phyloP scores from a whole-genome alignment of 2,113 vertebrate species.

The Alosa alosa region DNA sequence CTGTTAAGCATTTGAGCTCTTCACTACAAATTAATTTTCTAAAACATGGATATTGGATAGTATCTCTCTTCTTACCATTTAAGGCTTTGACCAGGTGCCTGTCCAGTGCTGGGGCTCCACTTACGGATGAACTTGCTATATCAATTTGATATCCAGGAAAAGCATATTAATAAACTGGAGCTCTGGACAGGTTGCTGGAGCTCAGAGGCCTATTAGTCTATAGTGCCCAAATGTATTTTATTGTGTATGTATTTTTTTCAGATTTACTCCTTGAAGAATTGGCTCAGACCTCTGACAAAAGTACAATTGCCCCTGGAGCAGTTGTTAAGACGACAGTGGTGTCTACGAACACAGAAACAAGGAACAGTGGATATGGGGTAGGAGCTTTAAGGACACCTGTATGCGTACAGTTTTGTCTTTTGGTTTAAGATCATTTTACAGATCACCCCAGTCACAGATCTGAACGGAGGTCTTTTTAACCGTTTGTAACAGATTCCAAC shows the following conservation, averaged over 20 bases:
- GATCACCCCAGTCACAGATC: not conserved
- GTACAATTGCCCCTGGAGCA: slow-evolving; percentile 9
- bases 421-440: too few species aligned
- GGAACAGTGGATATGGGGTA: not conserved
- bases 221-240: not conserved
- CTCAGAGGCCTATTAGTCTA: too few species aligned
- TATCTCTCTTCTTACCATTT: too few species aligned
- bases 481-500: slow-evolving; percentile 24
- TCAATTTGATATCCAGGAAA: too few species aligned
- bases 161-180: too few species aligned
- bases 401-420: not conserved
- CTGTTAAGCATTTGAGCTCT: too few species aligned
- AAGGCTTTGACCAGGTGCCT: too few species aligned
- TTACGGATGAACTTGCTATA: too few species aligned
- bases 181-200: too few species aligned
- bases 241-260: slow-evolving; percentile 29
- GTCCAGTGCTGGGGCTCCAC: too few species aligned
- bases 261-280: slow-evolving; percentile 70
- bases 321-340: slow-evolving; percentile 12
- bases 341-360: slow-evolving; percentile 36
- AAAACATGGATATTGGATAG: too few species aligned
- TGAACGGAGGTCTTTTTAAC: not conserved
- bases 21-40: too few species aligned
- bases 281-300: slow-evolving; percentile 42
- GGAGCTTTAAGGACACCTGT: not conserved